These are phyloP conservation scores for Lepus europaeus DNA, from an alignment of 2,113 vertebrate species.

Conservation along the genomic window DNA sequence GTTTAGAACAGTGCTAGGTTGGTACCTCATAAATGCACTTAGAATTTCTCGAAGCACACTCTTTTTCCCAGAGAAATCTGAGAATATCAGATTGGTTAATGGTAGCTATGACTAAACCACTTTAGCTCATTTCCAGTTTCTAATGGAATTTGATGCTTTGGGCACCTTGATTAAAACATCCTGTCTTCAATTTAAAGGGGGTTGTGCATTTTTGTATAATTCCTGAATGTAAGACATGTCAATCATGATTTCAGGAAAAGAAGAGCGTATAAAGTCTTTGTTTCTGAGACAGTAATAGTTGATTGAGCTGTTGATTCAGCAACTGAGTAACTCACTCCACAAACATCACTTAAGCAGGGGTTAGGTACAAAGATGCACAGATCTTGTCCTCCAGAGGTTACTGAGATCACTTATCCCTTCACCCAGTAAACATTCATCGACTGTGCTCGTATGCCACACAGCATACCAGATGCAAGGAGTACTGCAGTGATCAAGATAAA, in stretches of 20 bases:
- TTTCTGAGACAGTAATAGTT: not conserved
- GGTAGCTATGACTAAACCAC: not conserved
- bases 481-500: not conserved
- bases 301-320: not conserved
- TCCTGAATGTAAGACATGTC: not conserved
- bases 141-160: not conserved
- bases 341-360: not conserved
- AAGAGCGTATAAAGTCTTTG: not conserved
- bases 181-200: conserved; percentile 18
- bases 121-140: conserved; percentile 10
- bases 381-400: not conserved
- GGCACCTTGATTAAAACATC: not conserved
- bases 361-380: not conserved
- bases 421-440: not conserved
- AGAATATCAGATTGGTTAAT: not conserved
- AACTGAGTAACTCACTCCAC: not conserved
- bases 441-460: not conserved
- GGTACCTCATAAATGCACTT: not conserved
- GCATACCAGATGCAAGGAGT: not conserved
- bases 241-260: not conserved
- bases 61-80: conserved; percentile 9
- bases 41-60: not conserved
- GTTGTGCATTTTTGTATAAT: not conserved
- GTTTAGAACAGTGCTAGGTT: not conserved
- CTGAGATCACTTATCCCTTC: not conserved